Evolutionary conservation across 1,140 invertebrate species (phyloP).

Genomic region (Oncopodura yosiiana): DNA sequence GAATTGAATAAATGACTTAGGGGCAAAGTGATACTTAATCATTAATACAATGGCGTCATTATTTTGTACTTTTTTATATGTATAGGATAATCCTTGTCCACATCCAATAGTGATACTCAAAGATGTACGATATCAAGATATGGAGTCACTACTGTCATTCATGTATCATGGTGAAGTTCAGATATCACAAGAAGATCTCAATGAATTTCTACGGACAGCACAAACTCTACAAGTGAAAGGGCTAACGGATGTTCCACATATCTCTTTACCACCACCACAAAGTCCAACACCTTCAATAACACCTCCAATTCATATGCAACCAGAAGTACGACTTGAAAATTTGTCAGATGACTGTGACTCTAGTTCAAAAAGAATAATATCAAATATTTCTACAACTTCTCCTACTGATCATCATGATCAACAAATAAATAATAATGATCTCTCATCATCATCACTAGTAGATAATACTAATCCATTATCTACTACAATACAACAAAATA

Average conservation of each 20-base stretch:
- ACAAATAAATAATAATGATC: too few species aligned
- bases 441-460: too few species aligned
- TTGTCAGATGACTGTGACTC: constrained; percentile 10
- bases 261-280: constrained; percentile 30
- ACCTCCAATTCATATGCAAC: constrained; percentile 14
- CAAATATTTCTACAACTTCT: background rate
- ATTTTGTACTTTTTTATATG: constrained; percentile 33
- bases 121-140: constrained; percentile 76
- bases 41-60: background rate
- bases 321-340: constrained; percentile 22
- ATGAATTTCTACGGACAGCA: constrained; percentile 77
- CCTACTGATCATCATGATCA: too few species aligned
- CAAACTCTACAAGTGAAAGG: constrained; percentile 83
- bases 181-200: constrained; percentile 77
- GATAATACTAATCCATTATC: too few species aligned
- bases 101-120: constrained; percentile 86
- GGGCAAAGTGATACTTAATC: background rate
- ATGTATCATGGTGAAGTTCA: constrained; percentile 93
- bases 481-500: too few species aligned
- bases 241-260: constrained; percentile 67
- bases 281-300: constrained; percentile 18
- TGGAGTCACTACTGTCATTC: constrained; percentile 81
- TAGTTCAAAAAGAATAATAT: background rate
- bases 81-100: constrained; percentile 76
- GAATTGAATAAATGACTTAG: background rate